These are phyloP conservation scores for Brienomyrus brachyistius DNA, from an alignment of 2,113 vertebrate genomes.

Conservation along the genomic window DNA sequence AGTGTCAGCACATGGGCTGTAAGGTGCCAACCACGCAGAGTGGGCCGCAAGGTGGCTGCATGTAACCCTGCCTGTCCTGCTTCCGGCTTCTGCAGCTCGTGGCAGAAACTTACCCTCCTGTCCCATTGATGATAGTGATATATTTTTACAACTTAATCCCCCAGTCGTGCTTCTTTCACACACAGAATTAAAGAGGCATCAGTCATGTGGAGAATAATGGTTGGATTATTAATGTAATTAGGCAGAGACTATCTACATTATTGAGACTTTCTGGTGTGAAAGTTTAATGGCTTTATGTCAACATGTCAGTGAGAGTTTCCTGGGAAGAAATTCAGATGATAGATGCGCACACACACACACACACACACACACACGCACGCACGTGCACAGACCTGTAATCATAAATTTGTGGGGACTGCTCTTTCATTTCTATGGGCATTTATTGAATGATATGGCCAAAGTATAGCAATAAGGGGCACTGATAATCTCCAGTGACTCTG, in stretches of 20 bases:
- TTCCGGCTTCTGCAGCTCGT: neutral
- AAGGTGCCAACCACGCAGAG: neutral
- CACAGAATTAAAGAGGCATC: neutral
- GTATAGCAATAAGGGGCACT: neutral
- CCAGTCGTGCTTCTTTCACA: neutral
- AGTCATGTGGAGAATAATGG: neutral
- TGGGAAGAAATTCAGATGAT: neutral
- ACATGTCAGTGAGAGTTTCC: neutral
- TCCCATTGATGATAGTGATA: neutral
- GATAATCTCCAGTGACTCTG: neutral
- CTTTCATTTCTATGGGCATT: neutral
- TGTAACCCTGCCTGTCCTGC: neutral
- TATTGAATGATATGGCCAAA: neutral
- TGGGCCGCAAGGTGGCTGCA: neutral
- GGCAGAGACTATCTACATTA: neutral
- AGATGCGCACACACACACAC: slow-evolving; percentile 13
- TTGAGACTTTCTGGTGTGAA: neutral
- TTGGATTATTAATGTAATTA: neutral
- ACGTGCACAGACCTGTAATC: too few species aligned
- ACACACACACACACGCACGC: slow-evolving; percentile 16
- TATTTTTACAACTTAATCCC: neutral
- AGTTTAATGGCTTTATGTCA: neutral
- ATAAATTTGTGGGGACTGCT: too few species aligned
- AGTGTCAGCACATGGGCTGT: neutral
- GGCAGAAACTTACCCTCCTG: neutral